Base-by-base conservation (phyloP, 2,797 vertebrate species). In the Erethizon dorsatum region DNA sequence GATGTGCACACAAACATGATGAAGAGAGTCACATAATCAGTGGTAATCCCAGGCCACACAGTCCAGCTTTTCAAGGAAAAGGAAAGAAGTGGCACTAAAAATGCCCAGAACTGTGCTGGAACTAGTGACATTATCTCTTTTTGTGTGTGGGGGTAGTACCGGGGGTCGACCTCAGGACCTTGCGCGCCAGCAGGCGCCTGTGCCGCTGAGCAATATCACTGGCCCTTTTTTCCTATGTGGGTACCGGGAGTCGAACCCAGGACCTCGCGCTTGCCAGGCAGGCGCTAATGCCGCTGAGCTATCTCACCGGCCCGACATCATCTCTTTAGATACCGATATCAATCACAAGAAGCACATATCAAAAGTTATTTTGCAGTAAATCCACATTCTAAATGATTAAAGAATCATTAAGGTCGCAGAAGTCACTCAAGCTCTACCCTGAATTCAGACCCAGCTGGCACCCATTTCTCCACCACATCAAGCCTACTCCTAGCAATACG, bases 1-100 rank as follows among this genome's bases (percentile, higher is more conserved):
- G n/a, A 63, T 4, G 41, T 0, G 28, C 17, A 31, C 1, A 18
- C 6, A 11, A 0, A 1, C 2, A 11, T 3, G 28, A 14, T 15
- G n/a, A n/a, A 41, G 65, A 75, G 18, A 82, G 80, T 6, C 45
- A 6, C 9, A 26, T 20, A 65, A 52, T 22, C 3, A 14, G 20
- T 1, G 1, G 26, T 45, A 24, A n/a, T 14, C 18, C 41, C 2
- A 10, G 1, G 12, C 41, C 83, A 67, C n/a, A 17, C 4, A 1
- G 61, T 4, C 41, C 31, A n/a, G 28, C 7, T n/a, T 63, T 45
- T 67, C 57, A 24, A 56, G 69, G 59, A 56, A 45, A 61, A 24
- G n/a, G 10, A 54, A 79, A 90, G 41, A 59, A 18, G 61, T 31
- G 26, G 41, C 24, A 52, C 52, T 41, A 69, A 22, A 41, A 41